Evolutionary conservation across 2,888 invertebrate genomes (phyloP).

Genomic region (Trachelus troglodyta): DNA sequence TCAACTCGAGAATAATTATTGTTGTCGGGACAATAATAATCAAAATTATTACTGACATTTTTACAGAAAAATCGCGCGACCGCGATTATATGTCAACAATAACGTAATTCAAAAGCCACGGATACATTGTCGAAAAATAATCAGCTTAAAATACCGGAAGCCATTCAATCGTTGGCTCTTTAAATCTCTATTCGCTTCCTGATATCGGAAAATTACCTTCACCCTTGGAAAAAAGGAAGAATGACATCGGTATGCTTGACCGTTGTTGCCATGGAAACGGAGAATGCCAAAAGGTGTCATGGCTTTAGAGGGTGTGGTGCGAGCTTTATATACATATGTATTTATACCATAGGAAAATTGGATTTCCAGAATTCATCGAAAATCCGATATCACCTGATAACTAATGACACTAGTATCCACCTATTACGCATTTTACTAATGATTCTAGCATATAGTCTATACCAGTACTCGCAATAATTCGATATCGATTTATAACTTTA

Average conservation of each 20-base stretch:
- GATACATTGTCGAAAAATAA: too few species aligned
- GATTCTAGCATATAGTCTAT: too few species aligned
- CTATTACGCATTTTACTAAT: background rate
- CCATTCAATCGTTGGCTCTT: background rate
- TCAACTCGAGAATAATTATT: background rate
- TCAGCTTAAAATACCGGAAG: background rate
- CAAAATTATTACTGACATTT: background rate
- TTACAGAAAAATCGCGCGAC: background rate
- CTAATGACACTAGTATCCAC: background rate
- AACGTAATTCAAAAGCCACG: background rate
- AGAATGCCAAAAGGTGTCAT: background rate
- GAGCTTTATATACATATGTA: background rate
- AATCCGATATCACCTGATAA: background rate
- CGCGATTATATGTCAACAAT: background rate
- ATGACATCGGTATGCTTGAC: conserved; percentile 4
- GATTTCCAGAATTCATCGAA: background rate
- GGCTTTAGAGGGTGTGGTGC: background rate
- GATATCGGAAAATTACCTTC: background rate
- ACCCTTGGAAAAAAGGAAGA: background rate
- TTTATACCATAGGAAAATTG: background rate
- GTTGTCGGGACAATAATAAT: background rate
- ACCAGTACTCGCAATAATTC: background rate
- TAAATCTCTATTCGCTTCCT: background rate
- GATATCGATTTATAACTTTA: background rate
- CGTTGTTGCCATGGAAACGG: background rate